phyloP scores from a whole-genome alignment of 2,888 invertebrate species.

The Dasysyrphus tricinctus region DNA sequence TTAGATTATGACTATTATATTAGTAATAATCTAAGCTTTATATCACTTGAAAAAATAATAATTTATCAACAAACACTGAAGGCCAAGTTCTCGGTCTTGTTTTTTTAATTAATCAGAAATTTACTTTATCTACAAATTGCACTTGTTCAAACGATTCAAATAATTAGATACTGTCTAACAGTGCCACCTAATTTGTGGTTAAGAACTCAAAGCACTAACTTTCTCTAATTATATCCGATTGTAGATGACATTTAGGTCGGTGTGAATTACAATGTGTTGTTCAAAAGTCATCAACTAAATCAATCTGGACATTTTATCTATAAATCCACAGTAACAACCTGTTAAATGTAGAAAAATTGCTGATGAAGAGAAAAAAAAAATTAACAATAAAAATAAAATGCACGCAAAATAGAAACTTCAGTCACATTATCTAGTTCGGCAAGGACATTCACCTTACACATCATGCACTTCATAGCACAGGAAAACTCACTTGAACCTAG shows the following conservation, averaged over 20 bases:
- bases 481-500: conserved; percentile 57
- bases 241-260: conserved; percentile 22
- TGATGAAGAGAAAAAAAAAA: not conserved
- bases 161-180: conserved; percentile 2
- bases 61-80: not conserved
- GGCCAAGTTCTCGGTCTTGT: not conserved
- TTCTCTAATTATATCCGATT: conserved; percentile 21
- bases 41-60: not conserved
- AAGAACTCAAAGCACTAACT: not conserved
- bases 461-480: conserved; percentile 7
- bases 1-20: too few relatives aligned
- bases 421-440: conserved; percentile 41
- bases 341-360: not conserved
- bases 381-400: not conserved
- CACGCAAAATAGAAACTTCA: conserved; percentile 10
- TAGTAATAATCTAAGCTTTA: too few relatives aligned
- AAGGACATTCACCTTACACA: conserved; percentile 62
- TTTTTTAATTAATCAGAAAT: not conserved
- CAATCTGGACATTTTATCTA: conserved; percentile 19
- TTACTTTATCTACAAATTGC: not conserved
- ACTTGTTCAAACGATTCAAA: not conserved
- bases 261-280: conserved; percentile 27
- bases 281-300: conserved; percentile 15
- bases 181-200: not conserved
- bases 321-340: conserved; percentile 24